phyloP scores from a whole-genome alignment of 2,797 vertebrate species.

The Melanotaenia pygmaea region DNA sequence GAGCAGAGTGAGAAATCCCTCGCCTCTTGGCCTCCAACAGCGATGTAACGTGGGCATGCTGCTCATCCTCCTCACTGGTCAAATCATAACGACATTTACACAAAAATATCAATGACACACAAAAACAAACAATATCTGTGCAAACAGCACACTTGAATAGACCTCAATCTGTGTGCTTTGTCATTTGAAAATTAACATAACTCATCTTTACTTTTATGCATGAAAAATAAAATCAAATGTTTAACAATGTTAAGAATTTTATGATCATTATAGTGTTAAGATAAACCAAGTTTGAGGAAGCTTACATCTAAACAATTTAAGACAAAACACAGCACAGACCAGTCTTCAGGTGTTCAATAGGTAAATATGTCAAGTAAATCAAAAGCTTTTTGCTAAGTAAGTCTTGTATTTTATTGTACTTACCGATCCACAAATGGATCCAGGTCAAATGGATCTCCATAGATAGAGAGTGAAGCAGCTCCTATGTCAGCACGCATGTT shows the following conservation, averaged over 20 bases:
- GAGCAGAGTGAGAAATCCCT: slow-evolving; percentile 91
- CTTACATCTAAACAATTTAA: not conserved
- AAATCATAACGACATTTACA: slow-evolving; percentile 22
- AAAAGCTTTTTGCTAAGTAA: not conserved
- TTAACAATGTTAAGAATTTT: not conserved
- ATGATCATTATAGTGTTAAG: not conserved
- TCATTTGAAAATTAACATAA: not conserved
- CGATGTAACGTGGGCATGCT: slow-evolving; percentile 78
- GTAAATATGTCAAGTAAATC: not conserved
- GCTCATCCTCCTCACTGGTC: slow-evolving; percentile 80
- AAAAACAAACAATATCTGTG: not conserved
- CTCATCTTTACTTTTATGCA: not conserved
- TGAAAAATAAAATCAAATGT: not conserved
- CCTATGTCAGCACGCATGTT: slow-evolving; percentile 94
- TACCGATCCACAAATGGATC: slow-evolving; percentile 87
- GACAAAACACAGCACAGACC: not conserved
- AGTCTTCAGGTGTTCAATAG: not conserved
- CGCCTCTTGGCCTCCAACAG: slow-evolving; percentile 90
- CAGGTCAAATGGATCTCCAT: slow-evolving; percentile 92
- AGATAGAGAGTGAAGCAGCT: slow-evolving; percentile 92
- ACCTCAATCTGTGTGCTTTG: not conserved
- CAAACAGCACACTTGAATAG: not conserved
- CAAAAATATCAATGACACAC: not conserved
- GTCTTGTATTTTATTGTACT: slow-evolving; percentile 12
- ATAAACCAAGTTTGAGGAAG: not conserved